Conservation (phyloP, 2,888 invertebrate species). For the Drosophila cognata region DNA sequence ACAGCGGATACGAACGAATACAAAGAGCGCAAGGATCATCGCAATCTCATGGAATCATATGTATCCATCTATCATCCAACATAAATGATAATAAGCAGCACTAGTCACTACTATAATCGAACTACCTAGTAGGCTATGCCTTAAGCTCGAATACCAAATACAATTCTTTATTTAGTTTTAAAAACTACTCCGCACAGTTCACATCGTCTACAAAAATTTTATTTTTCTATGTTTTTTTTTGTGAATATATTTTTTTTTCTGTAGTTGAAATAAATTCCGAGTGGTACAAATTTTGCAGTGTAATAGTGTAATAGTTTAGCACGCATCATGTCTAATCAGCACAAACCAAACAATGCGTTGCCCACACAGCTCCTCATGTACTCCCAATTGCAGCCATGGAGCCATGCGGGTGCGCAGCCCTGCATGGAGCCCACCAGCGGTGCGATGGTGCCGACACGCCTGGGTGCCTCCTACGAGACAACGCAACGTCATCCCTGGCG, state of each 20-base stretch:
- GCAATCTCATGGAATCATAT: slow-evolving; percentile 85
- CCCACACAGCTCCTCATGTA: slow-evolving; percentile 80
- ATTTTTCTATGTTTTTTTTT: not conserved
- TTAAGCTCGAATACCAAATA: not conserved
- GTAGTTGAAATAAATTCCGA: slow-evolving; percentile 47
- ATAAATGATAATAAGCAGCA: slow-evolving; percentile 7
- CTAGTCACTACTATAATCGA: not conserved
- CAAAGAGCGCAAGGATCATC: slow-evolving; percentile 83
- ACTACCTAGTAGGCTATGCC: slow-evolving; percentile 25
- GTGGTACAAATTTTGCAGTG: slow-evolving; percentile 54
- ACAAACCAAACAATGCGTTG: slow-evolving; percentile 32
- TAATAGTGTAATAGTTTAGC: not conserved
- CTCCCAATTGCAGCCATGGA: slow-evolving; percentile 92
- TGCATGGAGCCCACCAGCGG: slow-evolving; percentile 89
- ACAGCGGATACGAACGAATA: slow-evolving; percentile 80
- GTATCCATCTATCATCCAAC: slow-evolving; percentile 67
- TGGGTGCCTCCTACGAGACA: slow-evolving; percentile 90
- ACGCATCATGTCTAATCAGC: slow-evolving; percentile 38
- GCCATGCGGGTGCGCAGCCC: slow-evolving; percentile 87
- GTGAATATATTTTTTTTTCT: not conserved
- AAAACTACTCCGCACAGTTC: slow-evolving; percentile 14
- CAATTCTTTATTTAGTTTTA: slow-evolving; percentile 18
- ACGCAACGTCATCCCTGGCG: slow-evolving; percentile 92
- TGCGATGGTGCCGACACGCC: slow-evolving; percentile 87
- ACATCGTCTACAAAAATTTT: slow-evolving; percentile 28